Conservation (phyloP, 1,140 invertebrate species). For the Papilio polyxenes region DNA sequence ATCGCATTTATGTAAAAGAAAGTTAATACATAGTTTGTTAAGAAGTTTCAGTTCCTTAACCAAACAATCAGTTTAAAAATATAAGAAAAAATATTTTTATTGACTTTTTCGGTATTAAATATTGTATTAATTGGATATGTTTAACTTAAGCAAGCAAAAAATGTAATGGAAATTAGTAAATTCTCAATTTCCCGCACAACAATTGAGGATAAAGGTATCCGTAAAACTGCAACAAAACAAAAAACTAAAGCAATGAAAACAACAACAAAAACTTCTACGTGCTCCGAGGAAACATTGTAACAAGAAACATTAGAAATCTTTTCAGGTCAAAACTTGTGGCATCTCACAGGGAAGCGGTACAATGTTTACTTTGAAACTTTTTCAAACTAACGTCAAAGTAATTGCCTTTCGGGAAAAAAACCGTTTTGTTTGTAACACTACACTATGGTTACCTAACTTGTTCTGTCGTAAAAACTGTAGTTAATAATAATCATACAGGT, state of each 20-base stretch:
- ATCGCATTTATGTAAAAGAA: too few relatives aligned
- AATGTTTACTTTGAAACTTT: not conserved
- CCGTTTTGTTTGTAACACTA: not conserved
- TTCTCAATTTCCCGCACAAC: not conserved
- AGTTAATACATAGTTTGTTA: too few relatives aligned
- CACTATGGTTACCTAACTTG: too few relatives aligned
- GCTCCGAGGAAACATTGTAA: constrained; percentile 9
- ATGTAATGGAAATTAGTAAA: not conserved
- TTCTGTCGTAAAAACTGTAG: too few relatives aligned
- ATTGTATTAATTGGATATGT: not conserved
- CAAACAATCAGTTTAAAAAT: too few relatives aligned
- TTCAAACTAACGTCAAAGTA: not conserved
- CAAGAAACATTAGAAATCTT: constrained; percentile 32
- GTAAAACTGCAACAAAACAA: constrained; percentile 35
- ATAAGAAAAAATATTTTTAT: too few relatives aligned
- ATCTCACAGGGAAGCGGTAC: not conserved
- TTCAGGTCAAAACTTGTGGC: constrained; percentile 28
- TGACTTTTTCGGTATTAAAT: too few relatives aligned
- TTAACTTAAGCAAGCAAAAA: not conserved
- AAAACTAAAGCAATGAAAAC: constrained; percentile 37
- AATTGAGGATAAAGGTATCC: constrained; percentile 27
- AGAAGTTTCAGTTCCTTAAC: too few relatives aligned
- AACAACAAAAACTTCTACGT: constrained; percentile 31
- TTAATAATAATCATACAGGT: too few relatives aligned
- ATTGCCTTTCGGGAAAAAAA: not conserved